A percentile compares a stretch with the other conserved stretches of the same genome.
These are phyloP conservation scores for Decapterus maruadsi DNA, from an alignment of 2,797 vertebrate species.

Conservation along the genomic window DNA sequence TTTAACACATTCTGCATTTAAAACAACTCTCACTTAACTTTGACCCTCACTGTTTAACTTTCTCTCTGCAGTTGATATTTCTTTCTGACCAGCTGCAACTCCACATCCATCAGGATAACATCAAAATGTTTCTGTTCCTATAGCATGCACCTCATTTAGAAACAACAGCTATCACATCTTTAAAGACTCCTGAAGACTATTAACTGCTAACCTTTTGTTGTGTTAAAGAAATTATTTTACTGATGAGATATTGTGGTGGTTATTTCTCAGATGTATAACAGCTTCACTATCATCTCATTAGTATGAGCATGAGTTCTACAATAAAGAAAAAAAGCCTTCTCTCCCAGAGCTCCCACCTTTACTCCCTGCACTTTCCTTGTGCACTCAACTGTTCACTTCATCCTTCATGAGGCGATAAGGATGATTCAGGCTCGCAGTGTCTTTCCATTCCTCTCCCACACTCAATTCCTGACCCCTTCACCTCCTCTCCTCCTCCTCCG, in stretches of 20 bases:
- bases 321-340: background rate
- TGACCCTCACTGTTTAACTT: slow-evolving; percentile 5
- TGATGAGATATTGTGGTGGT: background rate
- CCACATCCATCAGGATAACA: background rate
- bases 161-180: background rate
- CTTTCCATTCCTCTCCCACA: slow-evolving; percentile 51
- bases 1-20: background rate
- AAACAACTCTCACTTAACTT: background rate
- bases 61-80: slow-evolving; percentile 5
- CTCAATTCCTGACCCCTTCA: slow-evolving; percentile 42
- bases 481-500: slow-evolving; percentile 47
- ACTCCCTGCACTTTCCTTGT: slow-evolving; percentile 32
- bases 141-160: background rate
- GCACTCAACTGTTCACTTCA: slow-evolving; percentile 32
- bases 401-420: slow-evolving; percentile 56
- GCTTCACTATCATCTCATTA: background rate
- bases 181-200: background rate
- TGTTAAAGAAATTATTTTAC: background rate
- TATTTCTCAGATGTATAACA: background rate
- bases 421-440: slow-evolving; percentile 52
- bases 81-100: slow-evolving; percentile 3
- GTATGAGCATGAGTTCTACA: background rate
- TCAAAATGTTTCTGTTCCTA: background rate
- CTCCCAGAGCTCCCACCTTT: slow-evolving; percentile 11
- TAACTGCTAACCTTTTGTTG: background rate